Evolutionary conservation across 2,797 vertebrate species (phyloP).

Genomic region (Steatocranus sp.): DNA sequence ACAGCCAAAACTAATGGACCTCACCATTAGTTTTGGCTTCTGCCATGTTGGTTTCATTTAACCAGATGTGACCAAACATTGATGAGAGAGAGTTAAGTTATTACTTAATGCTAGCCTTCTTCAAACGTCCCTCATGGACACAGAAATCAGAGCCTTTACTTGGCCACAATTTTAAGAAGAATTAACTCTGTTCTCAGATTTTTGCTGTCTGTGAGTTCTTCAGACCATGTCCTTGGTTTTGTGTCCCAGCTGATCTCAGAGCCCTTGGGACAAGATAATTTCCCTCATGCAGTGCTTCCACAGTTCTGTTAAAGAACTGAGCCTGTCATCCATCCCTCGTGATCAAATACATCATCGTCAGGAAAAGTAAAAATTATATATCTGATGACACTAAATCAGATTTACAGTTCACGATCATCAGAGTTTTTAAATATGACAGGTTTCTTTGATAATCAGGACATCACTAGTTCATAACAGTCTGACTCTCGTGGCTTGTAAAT

Average conservation of each 20-base stretch:
- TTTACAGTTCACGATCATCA: neutral
- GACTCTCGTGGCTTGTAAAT: neutral
- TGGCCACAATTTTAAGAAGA: neutral
- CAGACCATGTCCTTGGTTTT: neutral
- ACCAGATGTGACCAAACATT: neutral
- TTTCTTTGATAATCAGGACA: neutral
- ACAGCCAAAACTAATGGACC: no score
- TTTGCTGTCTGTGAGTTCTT: neutral
- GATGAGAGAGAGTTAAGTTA: neutral
- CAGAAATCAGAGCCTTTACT: neutral
- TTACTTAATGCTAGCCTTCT: neutral
- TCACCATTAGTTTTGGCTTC: neutral
- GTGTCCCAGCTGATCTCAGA: neutral
- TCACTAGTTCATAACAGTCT: neutral
- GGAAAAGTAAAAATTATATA: neutral
- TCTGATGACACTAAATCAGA: neutral
- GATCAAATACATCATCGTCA: neutral
- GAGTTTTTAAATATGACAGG: neutral
- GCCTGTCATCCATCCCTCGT: neutral
- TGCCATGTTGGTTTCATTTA: neutral
- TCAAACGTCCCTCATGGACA: neutral
- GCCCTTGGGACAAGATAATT: fast-evolving
- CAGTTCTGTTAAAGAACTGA: fast-evolving
- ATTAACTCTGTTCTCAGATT: neutral
- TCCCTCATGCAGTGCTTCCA: neutral